phyloP scores from a whole-genome alignment of 2,113 vertebrate genomes.

The Canis aureus region DNA sequence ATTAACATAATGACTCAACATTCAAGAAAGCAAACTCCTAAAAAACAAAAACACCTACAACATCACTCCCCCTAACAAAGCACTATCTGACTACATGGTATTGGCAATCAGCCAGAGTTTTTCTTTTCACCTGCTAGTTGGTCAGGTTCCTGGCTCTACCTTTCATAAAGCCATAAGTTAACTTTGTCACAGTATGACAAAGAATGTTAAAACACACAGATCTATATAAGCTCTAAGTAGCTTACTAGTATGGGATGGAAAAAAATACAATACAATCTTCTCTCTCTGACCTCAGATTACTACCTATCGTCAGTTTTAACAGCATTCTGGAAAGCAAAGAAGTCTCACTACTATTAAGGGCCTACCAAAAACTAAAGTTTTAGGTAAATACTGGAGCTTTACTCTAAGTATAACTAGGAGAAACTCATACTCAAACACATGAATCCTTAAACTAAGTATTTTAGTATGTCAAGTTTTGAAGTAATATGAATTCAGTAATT shows the following conservation, averaged over 20 bases:
- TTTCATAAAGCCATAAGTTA: background rate
- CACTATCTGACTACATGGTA: background rate
- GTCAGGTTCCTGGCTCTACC: background rate
- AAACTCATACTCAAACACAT: background rate
- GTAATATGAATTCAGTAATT: background rate
- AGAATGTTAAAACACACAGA: background rate
- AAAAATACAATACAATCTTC: background rate
- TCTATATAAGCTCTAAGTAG: slow-evolving; percentile 7
- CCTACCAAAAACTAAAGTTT: slow-evolving; percentile 4
- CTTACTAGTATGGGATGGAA: background rate
- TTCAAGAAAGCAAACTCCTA: slow-evolving; percentile 38
- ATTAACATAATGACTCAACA: slow-evolving; percentile 57
- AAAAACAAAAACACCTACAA: slow-evolving; percentile 48
- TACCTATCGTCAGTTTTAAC: background rate
- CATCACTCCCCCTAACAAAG: background rate
- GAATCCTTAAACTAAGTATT: slow-evolving; percentile 24
- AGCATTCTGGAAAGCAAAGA: slow-evolving; percentile 36
- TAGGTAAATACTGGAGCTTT: background rate
- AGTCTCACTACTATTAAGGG: slow-evolving; percentile 32
- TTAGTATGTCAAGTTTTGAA: slow-evolving; percentile 18
- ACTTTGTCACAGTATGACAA: no score
- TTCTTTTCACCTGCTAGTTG: background rate
- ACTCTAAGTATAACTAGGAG: background rate
- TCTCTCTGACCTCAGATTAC: background rate
- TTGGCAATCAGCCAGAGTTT: background rate